Evolutionary conservation across 2,113 vertebrate genomes (phyloP).

Genomic region (Leucosticte australis): DNA sequence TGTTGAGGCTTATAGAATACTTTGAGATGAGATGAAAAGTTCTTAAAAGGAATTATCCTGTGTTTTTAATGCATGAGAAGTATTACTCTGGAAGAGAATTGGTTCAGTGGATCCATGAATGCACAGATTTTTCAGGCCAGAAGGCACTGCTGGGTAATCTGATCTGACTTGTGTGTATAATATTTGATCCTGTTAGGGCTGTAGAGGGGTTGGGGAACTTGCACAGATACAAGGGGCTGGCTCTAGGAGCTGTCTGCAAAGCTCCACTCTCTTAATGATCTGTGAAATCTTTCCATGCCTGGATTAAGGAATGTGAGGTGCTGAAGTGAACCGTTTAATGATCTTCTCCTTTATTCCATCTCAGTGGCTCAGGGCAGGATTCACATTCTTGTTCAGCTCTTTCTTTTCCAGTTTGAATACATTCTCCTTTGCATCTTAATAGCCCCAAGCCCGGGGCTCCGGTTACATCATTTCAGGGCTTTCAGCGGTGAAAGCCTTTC

Average conservation of each 20-base stretch:
- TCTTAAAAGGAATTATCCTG: neutral
- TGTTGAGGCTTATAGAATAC: neutral
- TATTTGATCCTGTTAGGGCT: neutral
- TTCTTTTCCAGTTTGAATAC: neutral
- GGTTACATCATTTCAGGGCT: neutral
- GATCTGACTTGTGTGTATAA: neutral
- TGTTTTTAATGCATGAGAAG: neutral
- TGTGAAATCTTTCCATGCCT: neutral
- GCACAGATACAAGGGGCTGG: neutral
- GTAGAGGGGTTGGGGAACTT: neutral
- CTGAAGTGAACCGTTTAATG: conserved; percentile 15
- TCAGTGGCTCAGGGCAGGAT: neutral
- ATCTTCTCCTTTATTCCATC: conserved; percentile 9
- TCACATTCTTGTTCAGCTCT: neutral
- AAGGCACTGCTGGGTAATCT: neutral
- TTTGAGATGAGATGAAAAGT: neutral
- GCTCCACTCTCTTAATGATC: neutral
- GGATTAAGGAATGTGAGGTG: conserved; percentile 6
- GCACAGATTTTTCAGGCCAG: neutral
- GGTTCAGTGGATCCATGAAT: neutral
- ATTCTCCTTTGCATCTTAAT: conserved; percentile 39
- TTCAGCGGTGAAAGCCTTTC: neutral
- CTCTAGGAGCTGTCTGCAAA: neutral
- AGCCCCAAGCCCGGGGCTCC: neutral
- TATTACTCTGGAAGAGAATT: neutral